These are phyloP conservation scores for Phrynocephalus versicolor DNA, from an alignment of 2,113 vertebrate species.

Conservation along the genomic window DNA sequence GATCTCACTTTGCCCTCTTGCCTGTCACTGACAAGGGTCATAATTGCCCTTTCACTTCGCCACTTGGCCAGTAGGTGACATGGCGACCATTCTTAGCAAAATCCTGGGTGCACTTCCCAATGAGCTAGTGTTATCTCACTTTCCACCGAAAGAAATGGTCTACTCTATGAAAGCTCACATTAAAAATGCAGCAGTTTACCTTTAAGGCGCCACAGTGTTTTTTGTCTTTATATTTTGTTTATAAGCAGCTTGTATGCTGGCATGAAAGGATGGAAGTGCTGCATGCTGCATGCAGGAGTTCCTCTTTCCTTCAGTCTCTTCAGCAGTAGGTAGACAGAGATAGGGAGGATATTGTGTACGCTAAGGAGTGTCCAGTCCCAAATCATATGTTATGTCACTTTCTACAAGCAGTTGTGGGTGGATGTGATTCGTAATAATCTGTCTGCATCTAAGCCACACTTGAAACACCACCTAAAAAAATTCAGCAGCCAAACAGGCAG, in stretches of 20 bases:
- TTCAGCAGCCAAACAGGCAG: not conserved
- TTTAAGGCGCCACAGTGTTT: no score
- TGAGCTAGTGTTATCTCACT: conserved; percentile 18
- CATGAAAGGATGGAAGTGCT: not conserved
- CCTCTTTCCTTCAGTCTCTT: not conserved
- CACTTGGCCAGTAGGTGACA: not conserved
- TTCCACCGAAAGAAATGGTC: not conserved
- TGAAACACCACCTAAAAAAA: not conserved
- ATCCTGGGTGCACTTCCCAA: not conserved
- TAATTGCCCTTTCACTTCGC: not conserved
- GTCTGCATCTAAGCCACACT: not conserved
- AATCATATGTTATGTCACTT: not conserved
- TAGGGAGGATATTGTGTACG: not conserved
- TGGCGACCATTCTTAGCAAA: conserved; percentile 19
- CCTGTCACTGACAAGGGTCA: conserved; percentile 10
- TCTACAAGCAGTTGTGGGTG: not conserved
- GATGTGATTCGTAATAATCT: not conserved
- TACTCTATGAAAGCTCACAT: no score
- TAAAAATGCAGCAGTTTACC: no score
- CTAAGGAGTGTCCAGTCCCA: not conserved
- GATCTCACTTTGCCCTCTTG: no score
- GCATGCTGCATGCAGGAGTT: not conserved
- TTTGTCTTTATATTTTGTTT: no score
- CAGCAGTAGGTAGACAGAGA: not conserved
- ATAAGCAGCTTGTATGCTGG: no score